Base-by-base conservation (phyloP, 2,113 vertebrate genomes). In the Ciconia stormi region DNA sequence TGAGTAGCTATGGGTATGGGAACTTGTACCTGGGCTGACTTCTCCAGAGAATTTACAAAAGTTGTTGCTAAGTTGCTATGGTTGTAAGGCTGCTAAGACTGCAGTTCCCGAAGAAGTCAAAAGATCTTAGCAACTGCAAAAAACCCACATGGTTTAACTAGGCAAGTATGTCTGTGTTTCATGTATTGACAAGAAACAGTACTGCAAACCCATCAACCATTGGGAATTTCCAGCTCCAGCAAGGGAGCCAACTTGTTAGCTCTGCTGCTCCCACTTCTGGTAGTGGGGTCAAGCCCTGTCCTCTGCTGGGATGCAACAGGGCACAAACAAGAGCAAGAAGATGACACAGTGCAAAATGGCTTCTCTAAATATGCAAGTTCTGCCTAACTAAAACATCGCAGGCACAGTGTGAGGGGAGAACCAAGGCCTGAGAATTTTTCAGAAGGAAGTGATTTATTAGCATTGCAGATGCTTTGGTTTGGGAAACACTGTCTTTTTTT, bases 391-490 rank as follows among this genome's bases (percentile, higher is more conserved):
- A 87, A 95, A 76, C 52, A 82, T 29, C 2, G 0, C 27, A 91
- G 32, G 55, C 52, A 79, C 30, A 49, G 34, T 22, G 19, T 0
- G 1, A 62, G 50, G 67, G 52, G 93, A 90, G 71, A 92, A 97
- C 19, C 34, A 69, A 89, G 46, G 91, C 56, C 73, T 91, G 62
- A 67, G 81, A 92, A 82, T 65, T 82, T 73, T 87, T 79, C 81
- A 83, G 52, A 49, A 83, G 76, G 82, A 94, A 82, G 84, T 46
- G 53, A 84, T 80, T 95, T 89, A 95, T 94, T 72, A 72, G 49
- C 62, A 55, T n/a, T 88, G 50, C 38, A 83, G 52, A 77, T 85
- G 13, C 63, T 85, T n/a, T 74, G 36, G 62, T 74, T 82, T 79
- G 80, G 46, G 56, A 89, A 74, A 74, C 32, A n/a, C 16, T 50